These are phyloP conservation scores for Papilio xuthus DNA, from an alignment of 1,140 invertebrate genomes.

Conservation along the genomic window DNA sequence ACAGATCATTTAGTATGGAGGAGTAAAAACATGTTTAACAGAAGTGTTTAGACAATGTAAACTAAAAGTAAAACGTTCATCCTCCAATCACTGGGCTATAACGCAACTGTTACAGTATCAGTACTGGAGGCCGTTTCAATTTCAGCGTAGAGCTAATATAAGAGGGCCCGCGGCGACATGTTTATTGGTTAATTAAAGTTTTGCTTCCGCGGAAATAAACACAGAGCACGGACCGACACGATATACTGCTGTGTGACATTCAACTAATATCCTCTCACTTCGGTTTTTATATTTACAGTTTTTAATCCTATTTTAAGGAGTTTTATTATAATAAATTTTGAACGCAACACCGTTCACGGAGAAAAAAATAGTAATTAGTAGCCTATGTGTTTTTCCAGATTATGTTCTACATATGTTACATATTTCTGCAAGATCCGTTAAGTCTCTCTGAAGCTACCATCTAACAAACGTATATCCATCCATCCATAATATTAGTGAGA, in stretches of 20 bases:
- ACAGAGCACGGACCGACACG: constrained; percentile 52
- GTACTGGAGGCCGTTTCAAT: constrained; percentile 44
- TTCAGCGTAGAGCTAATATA: constrained; percentile 65
- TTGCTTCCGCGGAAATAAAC: constrained; percentile 74
- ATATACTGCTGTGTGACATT: neutral
- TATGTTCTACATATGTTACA: no score
- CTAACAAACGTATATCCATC: no score
- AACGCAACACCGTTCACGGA: no score
- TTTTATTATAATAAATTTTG: no score
- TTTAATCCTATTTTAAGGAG: neutral
- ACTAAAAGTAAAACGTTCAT: neutral
- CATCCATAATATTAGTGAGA: no score
- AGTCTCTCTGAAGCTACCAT: no score
- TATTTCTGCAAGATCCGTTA: no score
- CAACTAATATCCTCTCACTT: neutral
- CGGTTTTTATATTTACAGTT: neutral
- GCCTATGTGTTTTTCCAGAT: no score
- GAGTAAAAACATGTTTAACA: neutral
- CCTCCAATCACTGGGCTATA: neutral
- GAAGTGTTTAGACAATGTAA: neutral
- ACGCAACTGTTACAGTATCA: neutral
- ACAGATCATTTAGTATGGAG: no score
- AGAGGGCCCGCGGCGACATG: constrained; percentile 75
- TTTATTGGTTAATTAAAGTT: constrained; percentile 82
- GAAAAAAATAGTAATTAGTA: no score